phyloP scores from a whole-genome alignment of 2,888 invertebrate genomes.

The Cataglyphis cursor region DNA sequence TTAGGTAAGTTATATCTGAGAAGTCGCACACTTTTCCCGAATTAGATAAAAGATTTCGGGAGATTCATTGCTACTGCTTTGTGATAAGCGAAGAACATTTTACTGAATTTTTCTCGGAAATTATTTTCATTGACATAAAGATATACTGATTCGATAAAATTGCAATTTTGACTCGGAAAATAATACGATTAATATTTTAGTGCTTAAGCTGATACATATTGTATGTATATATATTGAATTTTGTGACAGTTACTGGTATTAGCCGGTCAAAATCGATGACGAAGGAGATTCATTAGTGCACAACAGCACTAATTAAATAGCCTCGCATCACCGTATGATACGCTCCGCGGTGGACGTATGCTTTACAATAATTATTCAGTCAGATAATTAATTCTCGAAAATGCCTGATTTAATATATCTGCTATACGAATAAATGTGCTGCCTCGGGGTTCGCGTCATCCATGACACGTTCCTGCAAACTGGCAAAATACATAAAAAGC shows the following conservation, averaged over 20 bases:
- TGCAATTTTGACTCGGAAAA: not conserved
- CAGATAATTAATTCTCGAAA: constrained; percentile 54
- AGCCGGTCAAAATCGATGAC: constrained; percentile 16
- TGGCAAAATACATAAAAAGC: constrained; percentile 28
- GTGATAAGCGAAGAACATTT: not conserved
- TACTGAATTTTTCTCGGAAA: not conserved
- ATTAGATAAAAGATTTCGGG: not conserved
- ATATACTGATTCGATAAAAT: not conserved
- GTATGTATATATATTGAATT: not conserved
- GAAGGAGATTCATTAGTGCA: constrained; percentile 46
- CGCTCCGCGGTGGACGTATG: constrained; percentile 9
- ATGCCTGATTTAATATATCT: constrained; percentile 40
- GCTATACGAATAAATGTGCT: constrained; percentile 8
- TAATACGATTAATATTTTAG: not conserved
- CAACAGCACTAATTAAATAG: constrained; percentile 52
- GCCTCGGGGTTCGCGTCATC: constrained; percentile 29
- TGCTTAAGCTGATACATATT: not conserved
- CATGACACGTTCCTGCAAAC: constrained; percentile 40
- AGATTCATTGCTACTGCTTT: not conserved
- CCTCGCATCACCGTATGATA: not conserved
- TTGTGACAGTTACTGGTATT: not conserved
- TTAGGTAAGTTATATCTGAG: not conserved
- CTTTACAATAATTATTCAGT: constrained; percentile 54
- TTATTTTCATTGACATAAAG: not conserved
- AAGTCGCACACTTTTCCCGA: not conserved